phyloP scores from a whole-genome alignment of 64 coral and sea anemone species.

The Orbicella faveolata region DNA sequence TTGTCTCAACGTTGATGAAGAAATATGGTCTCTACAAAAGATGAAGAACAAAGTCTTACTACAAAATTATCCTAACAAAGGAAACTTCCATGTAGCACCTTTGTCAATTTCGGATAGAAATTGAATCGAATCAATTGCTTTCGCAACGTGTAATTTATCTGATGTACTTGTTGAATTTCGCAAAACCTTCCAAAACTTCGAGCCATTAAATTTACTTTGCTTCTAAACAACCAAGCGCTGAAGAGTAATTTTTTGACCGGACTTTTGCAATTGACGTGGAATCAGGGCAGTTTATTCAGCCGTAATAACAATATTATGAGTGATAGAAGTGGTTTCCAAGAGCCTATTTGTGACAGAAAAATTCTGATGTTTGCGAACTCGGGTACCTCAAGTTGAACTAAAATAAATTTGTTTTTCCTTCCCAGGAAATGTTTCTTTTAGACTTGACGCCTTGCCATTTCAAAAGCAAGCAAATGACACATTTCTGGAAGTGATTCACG shows the following conservation, averaged over 20 bases:
- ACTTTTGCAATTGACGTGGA: too few relatives aligned
- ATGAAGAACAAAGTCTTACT: constrained; percentile 8
- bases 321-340: neutral
- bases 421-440: neutral
- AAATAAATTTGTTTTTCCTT: neutral
- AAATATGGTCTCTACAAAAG: constrained; percentile 17
- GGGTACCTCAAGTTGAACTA: neutral
- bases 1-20: neutral
- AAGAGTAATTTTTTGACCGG: too few relatives aligned
- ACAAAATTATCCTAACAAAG: constrained; percentile 35
- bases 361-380: neutral
- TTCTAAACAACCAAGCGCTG: neutral
- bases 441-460: neutral
- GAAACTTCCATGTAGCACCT: neutral
- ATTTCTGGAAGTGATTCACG: constrained; percentile 8
- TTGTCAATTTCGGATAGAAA: constrained; percentile 25
- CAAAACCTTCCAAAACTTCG: neutral
- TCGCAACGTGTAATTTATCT: neutral
- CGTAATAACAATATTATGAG: neutral
- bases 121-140: neutral
- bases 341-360: neutral
- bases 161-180: neutral
- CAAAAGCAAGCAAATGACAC: neutral
- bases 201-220: neutral
- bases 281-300: neutral